Evolutionary conservation across 2,888 invertebrate genomes (phyloP), one percentile per base, ranked within the genome.

Genomic region (Watsonalla binaria): DNA sequence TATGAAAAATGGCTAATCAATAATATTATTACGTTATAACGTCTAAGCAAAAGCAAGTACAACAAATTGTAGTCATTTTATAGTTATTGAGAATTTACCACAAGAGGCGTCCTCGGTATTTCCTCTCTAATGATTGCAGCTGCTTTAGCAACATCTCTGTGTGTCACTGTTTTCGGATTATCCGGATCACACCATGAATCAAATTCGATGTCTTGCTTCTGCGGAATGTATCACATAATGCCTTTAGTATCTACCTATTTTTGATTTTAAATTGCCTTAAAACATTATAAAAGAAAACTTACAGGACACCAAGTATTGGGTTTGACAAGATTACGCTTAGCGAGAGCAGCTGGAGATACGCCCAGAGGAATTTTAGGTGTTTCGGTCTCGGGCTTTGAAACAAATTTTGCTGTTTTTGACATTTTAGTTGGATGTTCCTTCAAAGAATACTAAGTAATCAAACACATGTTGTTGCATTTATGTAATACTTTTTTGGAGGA

Each of bases 81-180:
- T 37, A 5, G 7, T 2, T 6, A 33, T 52, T 46, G 51, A 52
- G 51, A 54, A 59, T 63, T 57, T 61, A 80, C 80, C 69, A 65
- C 33, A 9, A 83, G 62, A 5, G 75, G 77, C 47, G 78, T 78
- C 50, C 46, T 47, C 4, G 70, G 74, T 91, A 94, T 56, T 91
- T 92, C 47, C 89, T 93, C 53, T 92, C 82, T 82, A 50, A 92
- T 83, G 45, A 92, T 82, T 5, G 92, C 90, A 2, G 93, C 90
- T 45, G 95, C 95, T 54, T 92, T 92, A 55, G 89, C 87, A 46
- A 94, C 82, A 56, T 94, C 92, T 63, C 92, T 90, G 62, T 92
- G 92, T 37, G 74, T 71, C 47, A 94, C 75, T 5, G 73, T 68
- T 69, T 72, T 80, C 33, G 84, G 84, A 51, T 77, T 70, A 69